Percentiles rank a stretch among this genome's conserved stretches.
phyloP scores from a whole-genome alignment of 2,113 vertebrate genomes.

The Atlantisia rogersi region DNA sequence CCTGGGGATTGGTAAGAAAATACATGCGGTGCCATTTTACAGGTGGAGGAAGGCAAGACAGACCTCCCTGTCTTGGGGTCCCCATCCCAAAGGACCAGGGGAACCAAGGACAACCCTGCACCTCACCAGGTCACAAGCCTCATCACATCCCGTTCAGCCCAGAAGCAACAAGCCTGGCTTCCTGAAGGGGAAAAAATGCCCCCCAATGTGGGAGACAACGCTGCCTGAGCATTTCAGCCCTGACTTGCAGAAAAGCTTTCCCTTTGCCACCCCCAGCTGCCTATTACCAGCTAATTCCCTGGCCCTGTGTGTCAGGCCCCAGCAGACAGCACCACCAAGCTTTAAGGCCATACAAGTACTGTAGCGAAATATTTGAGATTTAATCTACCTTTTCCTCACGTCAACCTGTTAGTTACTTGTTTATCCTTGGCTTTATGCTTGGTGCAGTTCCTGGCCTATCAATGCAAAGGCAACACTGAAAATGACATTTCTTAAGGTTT shows the following conservation, averaged over 20 bases:
- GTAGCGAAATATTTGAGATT: background rate
- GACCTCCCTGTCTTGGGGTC: fast-evolving
- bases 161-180: background rate
- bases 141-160: fast-evolving
- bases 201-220: background rate
- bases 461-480: background rate
- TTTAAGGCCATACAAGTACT: background rate
- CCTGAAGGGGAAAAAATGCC: background rate
- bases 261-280: background rate
- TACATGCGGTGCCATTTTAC: fast-evolving
- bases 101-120: fast-evolving
- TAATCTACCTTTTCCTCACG: background rate
- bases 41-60: background rate
- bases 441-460: background rate
- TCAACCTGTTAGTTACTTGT: background rate
- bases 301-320: background rate
- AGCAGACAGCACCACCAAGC: background rate
- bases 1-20: background rate
- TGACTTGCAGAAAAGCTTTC: background rate
- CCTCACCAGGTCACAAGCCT: background rate
- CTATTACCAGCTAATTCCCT: background rate
- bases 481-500: background rate
- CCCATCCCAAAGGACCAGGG: background rate
- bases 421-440: background rate
- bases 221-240: background rate